Evolutionary conservation across 1,140 invertebrate genomes (phyloP), one percentile per base, ranked within the genome.

Genomic region (Thaumetopoea pityocampa): DNA sequence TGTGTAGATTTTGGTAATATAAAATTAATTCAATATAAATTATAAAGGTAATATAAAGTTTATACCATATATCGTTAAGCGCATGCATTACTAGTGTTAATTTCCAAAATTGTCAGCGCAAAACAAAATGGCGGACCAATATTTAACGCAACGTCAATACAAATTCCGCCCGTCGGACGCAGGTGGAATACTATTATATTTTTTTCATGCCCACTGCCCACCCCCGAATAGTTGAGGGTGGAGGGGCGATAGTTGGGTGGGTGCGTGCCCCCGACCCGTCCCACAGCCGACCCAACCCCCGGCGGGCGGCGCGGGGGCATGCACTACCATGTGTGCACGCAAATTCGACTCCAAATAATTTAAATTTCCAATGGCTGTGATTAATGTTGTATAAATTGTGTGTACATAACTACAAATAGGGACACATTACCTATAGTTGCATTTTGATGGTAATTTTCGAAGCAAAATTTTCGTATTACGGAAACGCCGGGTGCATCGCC

Each of bases 281-380:
- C 46, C 19, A 19, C 14, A 3, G 19, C n/a, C 19, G 3, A 41
- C 38, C 57, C 46, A n/a, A n/a, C 49, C 41, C 33, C 41, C 42
- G 27, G 19, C 43, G 48, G 36, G 40, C 49, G 43, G 52, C 40
- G 51, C 61, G 38, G 53, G 44, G 35, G 18, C 26, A 23, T 71
- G 68, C 65, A 72, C 58, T 54, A 59, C 56, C 68, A 53, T 78
- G 71, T 76, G 69, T 78, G 73, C 72, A 74, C 73, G 72, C 71
- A 73, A 76, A 72, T 71, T 73, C 63, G 37, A 59, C 55, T 65
- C 59, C 58, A 71, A 70, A 81, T 81, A 74, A 81, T 81, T 76
- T 81, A 78, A 81, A 81, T 81, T 81, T 80, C 62, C 66, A 67
- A 69, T 74, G 58, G 53, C 52, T 65, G 60, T 81, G 73, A 78